Conservation (phyloP, 2,888 invertebrate genomes). For the Exephanes ischioxanthus region DNA sequence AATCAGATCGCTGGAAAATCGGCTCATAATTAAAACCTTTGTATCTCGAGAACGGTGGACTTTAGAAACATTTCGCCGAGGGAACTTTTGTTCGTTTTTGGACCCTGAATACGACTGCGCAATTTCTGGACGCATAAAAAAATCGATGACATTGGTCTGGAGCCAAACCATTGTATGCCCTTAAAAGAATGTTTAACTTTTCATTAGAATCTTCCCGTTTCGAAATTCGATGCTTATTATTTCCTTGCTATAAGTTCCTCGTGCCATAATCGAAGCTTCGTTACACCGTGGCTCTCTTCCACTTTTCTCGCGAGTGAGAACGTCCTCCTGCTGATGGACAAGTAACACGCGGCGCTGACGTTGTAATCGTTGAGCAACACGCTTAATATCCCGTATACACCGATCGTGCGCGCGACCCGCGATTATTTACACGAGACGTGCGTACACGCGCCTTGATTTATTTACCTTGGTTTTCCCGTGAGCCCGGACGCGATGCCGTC, state of each 20-base stretch:
- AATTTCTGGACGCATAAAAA: background rate
- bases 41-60: background rate
- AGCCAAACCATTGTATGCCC: no score
- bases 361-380: conserved; percentile 1
- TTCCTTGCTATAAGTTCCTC: background rate
- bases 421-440: conserved; percentile 57
- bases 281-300: background rate
- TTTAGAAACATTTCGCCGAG: background rate
- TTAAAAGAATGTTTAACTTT: background rate
- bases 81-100: background rate
- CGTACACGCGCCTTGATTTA: conserved; percentile 53
- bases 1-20: background rate
- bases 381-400: conserved; percentile 27
- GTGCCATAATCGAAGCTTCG: background rate
- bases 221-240: background rate
- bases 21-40: background rate
- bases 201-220: background rate
- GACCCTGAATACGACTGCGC: background rate
- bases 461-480: conserved; percentile 49
- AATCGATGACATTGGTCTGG: no score
- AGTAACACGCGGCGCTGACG: conserved; percentile 20
- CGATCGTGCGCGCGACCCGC: background rate
- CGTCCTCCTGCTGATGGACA: conserved; percentile 35
- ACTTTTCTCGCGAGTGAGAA: conserved; percentile 11
- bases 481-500: background rate